These are phyloP conservation scores for Lethenteron reissneri DNA, from an alignment of 2,113 vertebrate genomes.

Conservation along the genomic window DNA sequence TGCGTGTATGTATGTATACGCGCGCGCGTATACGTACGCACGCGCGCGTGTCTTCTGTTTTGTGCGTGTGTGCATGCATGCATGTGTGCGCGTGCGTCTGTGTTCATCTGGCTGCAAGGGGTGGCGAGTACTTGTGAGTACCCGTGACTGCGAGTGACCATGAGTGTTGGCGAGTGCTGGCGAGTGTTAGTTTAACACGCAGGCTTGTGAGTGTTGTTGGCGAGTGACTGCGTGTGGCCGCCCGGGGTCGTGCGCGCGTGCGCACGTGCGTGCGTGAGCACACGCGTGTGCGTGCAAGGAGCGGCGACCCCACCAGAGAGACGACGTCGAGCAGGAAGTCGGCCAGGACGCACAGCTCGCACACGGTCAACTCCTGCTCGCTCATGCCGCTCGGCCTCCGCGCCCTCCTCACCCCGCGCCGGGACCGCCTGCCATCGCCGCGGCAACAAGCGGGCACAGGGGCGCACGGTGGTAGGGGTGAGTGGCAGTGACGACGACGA, in stretches of 20 bases:
- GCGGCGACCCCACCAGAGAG: conserved; percentile 58
- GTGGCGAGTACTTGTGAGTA: neutral
- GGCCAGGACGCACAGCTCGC: conserved; percentile 78
- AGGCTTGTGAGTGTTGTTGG: conserved; percentile 20
- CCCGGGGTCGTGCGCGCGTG: neutral
- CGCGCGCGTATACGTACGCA: too few species aligned
- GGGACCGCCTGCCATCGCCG: neutral
- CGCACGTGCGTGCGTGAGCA: neutral
- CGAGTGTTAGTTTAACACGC: conserved; percentile 23
- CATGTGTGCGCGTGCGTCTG: too few species aligned
- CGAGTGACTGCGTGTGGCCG: neutral
- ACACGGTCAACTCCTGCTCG: conserved; percentile 43
- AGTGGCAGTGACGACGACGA: too few species aligned
- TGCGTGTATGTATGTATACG: too few species aligned
- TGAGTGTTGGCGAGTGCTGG: neutral
- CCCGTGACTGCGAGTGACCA: neutral
- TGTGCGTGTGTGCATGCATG: too few species aligned
- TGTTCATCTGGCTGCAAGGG: too few species aligned
- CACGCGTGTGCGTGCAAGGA: conserved; percentile 8
- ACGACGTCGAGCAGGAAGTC: conserved; percentile 98
- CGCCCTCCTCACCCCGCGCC: neutral
- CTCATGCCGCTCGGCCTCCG: conserved; percentile 23
- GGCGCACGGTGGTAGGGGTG: too few species aligned
- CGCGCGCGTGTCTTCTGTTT: too few species aligned
- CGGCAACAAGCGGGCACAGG: too few species aligned